Evolutionary conservation across 2,113 vertebrate species (phyloP).

Genomic region (Spea multiplicata): DNA sequence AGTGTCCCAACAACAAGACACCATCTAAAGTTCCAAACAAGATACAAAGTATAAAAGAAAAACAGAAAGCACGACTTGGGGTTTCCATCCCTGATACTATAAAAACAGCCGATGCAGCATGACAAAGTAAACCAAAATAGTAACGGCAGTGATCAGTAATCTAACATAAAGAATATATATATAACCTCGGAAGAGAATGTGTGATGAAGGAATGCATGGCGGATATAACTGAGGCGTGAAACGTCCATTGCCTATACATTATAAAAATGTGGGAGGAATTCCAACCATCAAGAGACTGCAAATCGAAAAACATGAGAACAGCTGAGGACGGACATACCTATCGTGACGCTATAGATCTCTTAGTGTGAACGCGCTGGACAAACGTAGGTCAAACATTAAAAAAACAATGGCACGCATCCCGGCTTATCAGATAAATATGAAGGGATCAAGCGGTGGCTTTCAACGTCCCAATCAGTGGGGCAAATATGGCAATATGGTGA

Average conservation of each 20-base stretch:
- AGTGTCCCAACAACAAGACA: too few relatives aligned
- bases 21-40: too few relatives aligned
- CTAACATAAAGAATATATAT: too few relatives aligned
- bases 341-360: not conserved
- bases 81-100: too few relatives aligned
- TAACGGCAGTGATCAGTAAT: too few relatives aligned
- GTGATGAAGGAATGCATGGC: not conserved
- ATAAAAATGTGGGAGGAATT: not conserved
- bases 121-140: too few relatives aligned
- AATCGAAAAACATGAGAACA: not conserved
- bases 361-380: not conserved
- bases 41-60: too few relatives aligned
- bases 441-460: not conserved
- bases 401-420: not conserved
- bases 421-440: not conserved
- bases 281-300: not conserved
- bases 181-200: not conserved
- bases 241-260: not conserved
- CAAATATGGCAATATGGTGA: not conserved
- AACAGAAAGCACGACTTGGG: too few relatives aligned
- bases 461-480: not conserved
- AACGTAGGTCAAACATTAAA: slow-evolving; percentile 13
- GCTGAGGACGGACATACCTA: slow-evolving; percentile 1
- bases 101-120: too few relatives aligned
- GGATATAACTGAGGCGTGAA: not conserved